Conservation (phyloP, 1,140 invertebrate genomes). For the Campoletis sonorensis region DNA sequence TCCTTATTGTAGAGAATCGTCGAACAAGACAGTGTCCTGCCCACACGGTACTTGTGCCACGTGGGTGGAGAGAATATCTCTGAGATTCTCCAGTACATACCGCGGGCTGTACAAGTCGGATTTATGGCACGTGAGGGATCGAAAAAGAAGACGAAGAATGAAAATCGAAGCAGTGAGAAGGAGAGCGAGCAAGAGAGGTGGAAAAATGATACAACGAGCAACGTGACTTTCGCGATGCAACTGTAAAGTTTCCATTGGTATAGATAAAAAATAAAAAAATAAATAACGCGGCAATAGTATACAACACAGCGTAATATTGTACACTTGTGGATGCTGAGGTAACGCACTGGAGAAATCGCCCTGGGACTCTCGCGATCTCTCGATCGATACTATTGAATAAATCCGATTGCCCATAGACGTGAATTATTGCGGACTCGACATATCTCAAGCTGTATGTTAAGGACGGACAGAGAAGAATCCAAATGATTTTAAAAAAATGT, state of each 20-base stretch:
- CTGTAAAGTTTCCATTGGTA: background rate
- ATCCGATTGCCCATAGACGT: constrained; percentile 19
- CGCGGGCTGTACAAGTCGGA: constrained; percentile 31
- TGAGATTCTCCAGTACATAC: constrained; percentile 12
- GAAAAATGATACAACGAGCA: background rate
- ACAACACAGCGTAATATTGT: background rate
- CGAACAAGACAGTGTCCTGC: constrained; percentile 60
- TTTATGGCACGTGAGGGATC: constrained; percentile 22
- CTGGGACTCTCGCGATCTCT: constrained; percentile 1
- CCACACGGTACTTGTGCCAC: constrained; percentile 56
- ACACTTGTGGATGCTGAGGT: constrained; percentile 1
- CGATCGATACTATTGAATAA: constrained; percentile 42
- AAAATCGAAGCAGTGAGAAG: background rate
- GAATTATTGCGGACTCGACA: background rate
- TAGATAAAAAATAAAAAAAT: background rate
- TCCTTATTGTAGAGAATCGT: constrained; percentile 49
- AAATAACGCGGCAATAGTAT: background rate
- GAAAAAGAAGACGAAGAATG: background rate
- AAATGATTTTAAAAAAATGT: background rate
- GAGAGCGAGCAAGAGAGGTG: background rate
- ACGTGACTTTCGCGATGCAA: constrained; percentile 38
- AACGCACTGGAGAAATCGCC: constrained; percentile 41
- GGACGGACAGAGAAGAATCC: background rate
- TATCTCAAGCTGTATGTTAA: background rate
- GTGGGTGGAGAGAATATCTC: constrained; percentile 50